Base-by-base conservation (phyloP, 2,888 invertebrate genomes). In the Drosophila rellima region DNA sequence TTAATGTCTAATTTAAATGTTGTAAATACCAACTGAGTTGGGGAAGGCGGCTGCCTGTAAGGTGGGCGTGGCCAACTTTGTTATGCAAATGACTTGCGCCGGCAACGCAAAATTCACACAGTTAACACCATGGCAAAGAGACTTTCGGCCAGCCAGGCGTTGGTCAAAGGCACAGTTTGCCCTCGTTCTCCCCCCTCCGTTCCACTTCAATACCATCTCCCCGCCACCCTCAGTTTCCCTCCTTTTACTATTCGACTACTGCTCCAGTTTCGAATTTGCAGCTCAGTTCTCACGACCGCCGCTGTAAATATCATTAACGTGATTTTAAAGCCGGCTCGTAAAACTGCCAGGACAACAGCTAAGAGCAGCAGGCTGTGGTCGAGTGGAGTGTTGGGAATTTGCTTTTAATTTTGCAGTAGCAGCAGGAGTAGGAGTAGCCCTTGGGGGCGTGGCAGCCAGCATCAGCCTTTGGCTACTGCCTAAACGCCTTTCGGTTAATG, bases 1-100 rank as follows among this genome's bases (percentile, higher is more conserved):
- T 86, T 86, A 85, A 87, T 86, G 85, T 85, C 88, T 86, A 83
- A 85, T 88, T 86, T 86, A 82, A 86, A 85, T 85, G 83, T 83
- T 85, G 83, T 85, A 87, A 85, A 83, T 87, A 76, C 66, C 73
- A 80, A 47, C 74, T 35, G 67, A 45, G 70, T 20, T 29, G 48
- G 17, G 40, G 13, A 5, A 2, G 37, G 18, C 35, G 11, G 23
- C 17, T 23, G 48, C 33, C 61, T 29, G 50, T 23, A 31, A 31
- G 44, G 17, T 33, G 57, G 37, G 42, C 77, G 71, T 78, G 78
- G 74, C 59, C 63, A 76, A 86, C 86, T 87, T 87, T 87, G 85
- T 86, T 86, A 86, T 86, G 86, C 83, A 86, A 86, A 86, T 87
- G 87, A 87, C 69, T 80, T 71, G 78, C 55, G 66, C 52, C 59